A percentile compares a stretch with the other conserved stretches of the same genome.
These are phyloP conservation scores for Eilema sororculum DNA, from an alignment of 2,888 invertebrate species.

Conservation along the genomic window DNA sequence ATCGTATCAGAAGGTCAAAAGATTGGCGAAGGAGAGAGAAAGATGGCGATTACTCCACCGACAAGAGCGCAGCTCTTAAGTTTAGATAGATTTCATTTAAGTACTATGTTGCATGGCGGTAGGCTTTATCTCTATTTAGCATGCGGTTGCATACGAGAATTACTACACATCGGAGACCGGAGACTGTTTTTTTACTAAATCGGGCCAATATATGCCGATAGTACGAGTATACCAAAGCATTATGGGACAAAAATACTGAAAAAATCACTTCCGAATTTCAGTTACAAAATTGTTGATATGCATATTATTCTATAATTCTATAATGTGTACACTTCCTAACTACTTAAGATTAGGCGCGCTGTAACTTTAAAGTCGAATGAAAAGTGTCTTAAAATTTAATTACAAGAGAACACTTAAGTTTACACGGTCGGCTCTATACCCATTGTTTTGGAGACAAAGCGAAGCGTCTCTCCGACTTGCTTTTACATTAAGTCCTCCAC, in stretches of 20 bases:
- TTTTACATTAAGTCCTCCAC: constrained; percentile 50
- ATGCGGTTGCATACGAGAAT: no score
- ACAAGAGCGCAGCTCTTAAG: no score
- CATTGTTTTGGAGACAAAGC: constrained; percentile 62
- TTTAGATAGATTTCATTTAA: no score
- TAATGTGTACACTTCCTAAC: constrained; percentile 13
- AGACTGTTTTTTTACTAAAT: background rate
- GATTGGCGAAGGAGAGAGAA: no score
- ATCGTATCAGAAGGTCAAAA: no score
- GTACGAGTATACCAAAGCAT: no score
- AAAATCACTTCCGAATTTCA: background rate
- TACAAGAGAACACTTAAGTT: constrained; percentile 65
- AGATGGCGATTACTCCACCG: no score
- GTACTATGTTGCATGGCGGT: no score
- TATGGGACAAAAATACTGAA: background rate
- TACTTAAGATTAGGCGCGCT: constrained; percentile 26
- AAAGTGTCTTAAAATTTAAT: constrained; percentile 63
- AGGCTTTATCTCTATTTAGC: no score
- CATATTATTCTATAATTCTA: no score
- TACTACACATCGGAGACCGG: background rate
- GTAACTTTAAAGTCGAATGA: constrained; percentile 38
- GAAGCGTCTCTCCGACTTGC: constrained; percentile 49
- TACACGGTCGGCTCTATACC: constrained; percentile 58
- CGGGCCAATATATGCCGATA: background rate
- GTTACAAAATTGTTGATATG: constrained; percentile 2